These are phyloP conservation scores for Stegodyphus dumicola DNA, from an alignment of 1,140 invertebrate genomes.

Conservation along the genomic window DNA sequence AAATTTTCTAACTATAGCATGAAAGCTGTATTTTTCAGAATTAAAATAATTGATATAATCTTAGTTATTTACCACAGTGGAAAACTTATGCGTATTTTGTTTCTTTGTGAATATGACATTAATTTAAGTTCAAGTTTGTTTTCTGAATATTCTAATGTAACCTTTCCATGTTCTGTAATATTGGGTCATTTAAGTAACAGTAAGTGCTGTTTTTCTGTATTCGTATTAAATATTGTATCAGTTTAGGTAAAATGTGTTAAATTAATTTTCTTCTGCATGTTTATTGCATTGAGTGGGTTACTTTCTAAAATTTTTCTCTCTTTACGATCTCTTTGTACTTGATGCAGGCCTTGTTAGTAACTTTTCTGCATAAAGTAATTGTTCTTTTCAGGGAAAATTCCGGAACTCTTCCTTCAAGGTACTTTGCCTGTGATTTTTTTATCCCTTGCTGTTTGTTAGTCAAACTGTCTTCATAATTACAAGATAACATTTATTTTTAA, in stretches of 20 bases:
- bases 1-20: too few relatives aligned
- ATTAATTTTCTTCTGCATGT: constrained; percentile 57
- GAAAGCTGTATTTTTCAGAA: too few relatives aligned
- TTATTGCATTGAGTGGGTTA: constrained; percentile 61
- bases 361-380: constrained; percentile 60
- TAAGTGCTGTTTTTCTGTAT: too few relatives aligned
- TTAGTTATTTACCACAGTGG: too few relatives aligned
- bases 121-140: too few relatives aligned
- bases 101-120: too few relatives aligned
- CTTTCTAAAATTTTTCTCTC: constrained; percentile 55
- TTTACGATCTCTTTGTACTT: constrained; percentile 51
- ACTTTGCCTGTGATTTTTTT: constrained; percentile 59
- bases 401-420: constrained; percentile 60
- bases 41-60: too few relatives aligned
- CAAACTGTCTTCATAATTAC: constrained; percentile 61
- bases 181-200: too few relatives aligned
- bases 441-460: constrained; percentile 56
- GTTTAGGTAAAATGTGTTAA: neutral
- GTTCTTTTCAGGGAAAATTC: constrained; percentile 61
- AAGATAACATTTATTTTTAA: constrained; percentile 4
- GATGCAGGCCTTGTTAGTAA: constrained; percentile 55
- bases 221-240: too few relatives aligned
- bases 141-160: too few relatives aligned
- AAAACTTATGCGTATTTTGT: too few relatives aligned
- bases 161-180: too few relatives aligned